phyloP scores from a whole-genome alignment of 1,140 invertebrate genomes.

The Eriocheir sinensis region DNA sequence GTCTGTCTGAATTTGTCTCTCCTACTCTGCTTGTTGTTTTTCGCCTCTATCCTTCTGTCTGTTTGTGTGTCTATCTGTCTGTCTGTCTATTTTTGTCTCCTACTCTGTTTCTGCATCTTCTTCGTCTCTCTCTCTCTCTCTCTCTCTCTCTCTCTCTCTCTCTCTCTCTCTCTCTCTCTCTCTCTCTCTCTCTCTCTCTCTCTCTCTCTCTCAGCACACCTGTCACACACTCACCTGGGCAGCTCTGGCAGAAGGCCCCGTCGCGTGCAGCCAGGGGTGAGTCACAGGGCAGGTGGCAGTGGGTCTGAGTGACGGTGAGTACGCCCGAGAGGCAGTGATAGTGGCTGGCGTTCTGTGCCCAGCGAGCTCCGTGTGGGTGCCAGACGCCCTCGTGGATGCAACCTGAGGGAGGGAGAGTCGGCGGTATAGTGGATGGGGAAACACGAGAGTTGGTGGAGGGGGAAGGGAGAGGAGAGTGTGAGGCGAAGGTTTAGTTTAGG shows the following conservation, averaged over 20 bases:
- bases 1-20: too few species aligned
- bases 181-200: not conserved
- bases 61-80: not conserved
- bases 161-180: not conserved
- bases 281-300: constrained; percentile 65
- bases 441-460: not conserved
- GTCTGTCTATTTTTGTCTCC: not conserved
- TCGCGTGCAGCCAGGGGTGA: not conserved
- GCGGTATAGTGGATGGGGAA: too few species aligned
- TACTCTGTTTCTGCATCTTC: not conserved
- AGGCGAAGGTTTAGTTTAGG: too few species aligned
- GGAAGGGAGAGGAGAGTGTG: not conserved
- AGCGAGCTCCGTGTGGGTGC: constrained; percentile 48
- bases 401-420: not conserved
- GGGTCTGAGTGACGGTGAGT: constrained; percentile 34
- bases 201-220: too few species aligned
- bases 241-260: constrained; percentile 35
- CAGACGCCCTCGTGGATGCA: constrained; percentile 42
- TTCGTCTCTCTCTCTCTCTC: not conserved
- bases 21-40: not conserved
- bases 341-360: constrained; percentile 43
- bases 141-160: not conserved
- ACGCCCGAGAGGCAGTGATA: constrained; percentile 61
- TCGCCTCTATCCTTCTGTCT: not conserved
- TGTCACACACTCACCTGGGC: constrained; percentile 43